phyloP scores from a whole-genome alignment of 2,888 invertebrate species.

The Lomographa bimaculata region DNA sequence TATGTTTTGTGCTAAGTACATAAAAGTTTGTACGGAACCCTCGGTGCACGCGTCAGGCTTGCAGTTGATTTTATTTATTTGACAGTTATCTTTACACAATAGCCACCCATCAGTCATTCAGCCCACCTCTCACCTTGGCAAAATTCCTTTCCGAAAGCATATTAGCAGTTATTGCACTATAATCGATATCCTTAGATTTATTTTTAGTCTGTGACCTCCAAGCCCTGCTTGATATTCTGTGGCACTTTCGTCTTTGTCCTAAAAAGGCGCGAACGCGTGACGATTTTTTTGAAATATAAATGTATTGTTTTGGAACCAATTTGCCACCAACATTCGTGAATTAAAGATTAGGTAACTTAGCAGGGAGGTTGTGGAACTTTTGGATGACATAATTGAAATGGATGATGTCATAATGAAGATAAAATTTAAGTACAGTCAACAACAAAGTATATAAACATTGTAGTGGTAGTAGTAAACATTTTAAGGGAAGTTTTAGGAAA shows the following conservation, averaged over 20 bases:
- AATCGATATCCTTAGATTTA: slow-evolving; percentile 39
- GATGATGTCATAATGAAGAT: no score
- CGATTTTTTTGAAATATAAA: slow-evolving; percentile 40
- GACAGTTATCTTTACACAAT: no score
- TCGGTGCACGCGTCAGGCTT: no score
- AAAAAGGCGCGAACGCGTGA: slow-evolving; percentile 43
- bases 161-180: slow-evolving; percentile 37
- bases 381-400: no score
- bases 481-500: no score
- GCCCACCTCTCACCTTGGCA: slow-evolving; percentile 20
- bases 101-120: slow-evolving; percentile 11
- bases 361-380: slow-evolving; percentile 1
- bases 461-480: no score
- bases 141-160: slow-evolving; percentile 35
- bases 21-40: no score
- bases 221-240: slow-evolving; percentile 45
- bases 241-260: slow-evolving; percentile 48
- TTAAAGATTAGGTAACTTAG: slow-evolving; percentile 13
- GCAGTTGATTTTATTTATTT: no score
- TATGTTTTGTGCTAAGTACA: no score
- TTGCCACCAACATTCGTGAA: slow-evolving; percentile 10
- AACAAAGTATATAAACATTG: no score
- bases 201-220: slow-evolving; percentile 47
- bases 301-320: slow-evolving; percentile 35
- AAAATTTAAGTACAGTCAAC: no score